Conservation (phyloP, 53 echinoderm and acorn worm species). For the Arbacia lixula region DNA sequence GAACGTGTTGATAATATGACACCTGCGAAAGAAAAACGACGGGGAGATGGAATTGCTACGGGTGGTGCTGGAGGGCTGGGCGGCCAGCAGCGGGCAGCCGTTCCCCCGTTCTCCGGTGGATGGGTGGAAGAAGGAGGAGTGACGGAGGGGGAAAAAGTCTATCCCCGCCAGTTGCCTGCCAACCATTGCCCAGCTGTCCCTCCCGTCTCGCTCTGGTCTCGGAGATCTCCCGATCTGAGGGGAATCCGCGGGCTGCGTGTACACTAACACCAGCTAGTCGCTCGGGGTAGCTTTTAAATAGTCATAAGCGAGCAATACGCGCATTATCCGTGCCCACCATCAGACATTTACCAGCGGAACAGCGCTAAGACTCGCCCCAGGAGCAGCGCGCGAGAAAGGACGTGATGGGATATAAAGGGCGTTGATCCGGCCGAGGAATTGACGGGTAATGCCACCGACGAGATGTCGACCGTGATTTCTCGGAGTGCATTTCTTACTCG, state of each 20-base stretch:
- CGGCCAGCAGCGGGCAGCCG: slow-evolving; percentile 29
- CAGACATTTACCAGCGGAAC: slow-evolving; percentile 26
- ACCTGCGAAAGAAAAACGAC: slow-evolving; percentile 34
- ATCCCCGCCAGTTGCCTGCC: too few relatives aligned
- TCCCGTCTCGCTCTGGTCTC: too few relatives aligned
- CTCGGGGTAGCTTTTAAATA: slow-evolving; percentile 16
- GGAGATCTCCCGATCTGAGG: slow-evolving; percentile 1
- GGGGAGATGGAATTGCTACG: slow-evolving; percentile 3
- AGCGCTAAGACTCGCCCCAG: slow-evolving; percentile 11
- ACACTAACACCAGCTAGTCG: slow-evolving; percentile 12
- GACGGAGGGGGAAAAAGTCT: background rate
- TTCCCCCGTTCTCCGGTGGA: slow-evolving; percentile 18
- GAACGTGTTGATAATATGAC: slow-evolving; percentile 41
- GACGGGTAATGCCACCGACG: slow-evolving; percentile 10
- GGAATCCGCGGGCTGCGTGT: background rate
- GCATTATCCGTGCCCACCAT: slow-evolving; percentile 16
- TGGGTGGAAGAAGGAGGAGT: background rate
- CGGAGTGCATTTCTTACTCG: too few relatives aligned
- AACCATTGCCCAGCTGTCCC: too few relatives aligned
- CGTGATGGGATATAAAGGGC: background rate
- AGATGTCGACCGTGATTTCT: too few relatives aligned
- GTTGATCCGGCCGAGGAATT: slow-evolving; percentile 37
- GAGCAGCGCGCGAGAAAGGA: slow-evolving; percentile 16
- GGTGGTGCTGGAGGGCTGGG: slow-evolving; percentile 49
- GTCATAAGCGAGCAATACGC: slow-evolving; percentile 30